Evolutionary conservation across 1,140 invertebrate species (phyloP), one percentile per base, ranked within the genome.

Genomic region (silkworm (Bombyx mori)): DNA sequence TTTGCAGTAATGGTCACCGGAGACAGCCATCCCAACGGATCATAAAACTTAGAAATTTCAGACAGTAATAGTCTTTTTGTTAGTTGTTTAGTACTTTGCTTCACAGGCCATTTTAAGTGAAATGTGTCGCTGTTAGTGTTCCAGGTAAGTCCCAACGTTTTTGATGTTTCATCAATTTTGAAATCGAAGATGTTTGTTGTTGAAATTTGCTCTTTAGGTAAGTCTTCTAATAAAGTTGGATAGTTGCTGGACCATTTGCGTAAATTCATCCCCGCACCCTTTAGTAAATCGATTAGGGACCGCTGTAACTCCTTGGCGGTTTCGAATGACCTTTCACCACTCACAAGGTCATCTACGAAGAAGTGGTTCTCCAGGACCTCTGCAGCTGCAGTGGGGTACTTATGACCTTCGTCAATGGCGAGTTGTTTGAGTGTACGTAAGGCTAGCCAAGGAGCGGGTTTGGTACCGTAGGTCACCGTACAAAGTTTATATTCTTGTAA

Each of bases 1-100:
- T 89, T 88, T 7, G 73, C 66, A n/a, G 43, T 60, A 7, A 88
- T 65, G 12, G 71, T 72, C 5, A 82, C 46, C 10, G 84, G 87
- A 18, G 71, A 60, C 6, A 88, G 22, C 50, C 77, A 68, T 35
- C 83, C 86, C n/a, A 77, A 52, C 0, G 75, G 74, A 54, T 85
- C 79, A 52, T 66, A 83, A 9, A 82, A 49, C 63, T 75, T 63
- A 1, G 66, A 56, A 8, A 69, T 60, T 9, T 62, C 58, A n/a
- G 62, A 65, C 26, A 72, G 51, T 42, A 63, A 9, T 12, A 22
- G 7, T 10, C 61, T 8, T 50, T 65, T 65, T 6, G 63, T 65
- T 18, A 51, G 44, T n/a, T 18, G 12, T 18, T 18, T 18, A 0
- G 12, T 18, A 18, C 12, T 18, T 18, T 18, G 12, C 12, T 18